Conservation (phyloP, 2,888 invertebrate genomes). For the Ptychoptera albimana region DNA sequence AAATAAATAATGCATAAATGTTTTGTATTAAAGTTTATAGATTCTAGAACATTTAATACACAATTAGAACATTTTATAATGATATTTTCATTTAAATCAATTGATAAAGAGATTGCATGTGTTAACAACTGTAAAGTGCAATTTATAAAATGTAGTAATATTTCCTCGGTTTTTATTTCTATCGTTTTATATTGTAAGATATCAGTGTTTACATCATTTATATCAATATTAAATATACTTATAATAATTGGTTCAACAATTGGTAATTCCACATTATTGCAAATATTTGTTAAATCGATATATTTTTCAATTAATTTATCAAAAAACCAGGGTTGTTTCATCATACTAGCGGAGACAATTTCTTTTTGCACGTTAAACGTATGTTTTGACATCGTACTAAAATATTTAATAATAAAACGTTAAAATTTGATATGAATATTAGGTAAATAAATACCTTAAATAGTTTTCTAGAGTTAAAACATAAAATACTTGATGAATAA, state of each 20-base stretch:
- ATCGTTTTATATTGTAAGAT: conserved; percentile 14
- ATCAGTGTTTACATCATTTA: conserved; percentile 15
- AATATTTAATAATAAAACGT: background rate
- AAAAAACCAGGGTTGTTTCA: conserved; percentile 21
- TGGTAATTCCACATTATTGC: conserved; percentile 7
- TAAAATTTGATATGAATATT: background rate
- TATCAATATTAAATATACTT: conserved; percentile 13
- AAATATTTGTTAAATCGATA: conserved; percentile 7
- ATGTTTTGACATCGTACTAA: background rate
- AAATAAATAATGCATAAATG: conserved; percentile 18
- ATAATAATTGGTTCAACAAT: background rate
- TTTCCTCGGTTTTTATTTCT: conserved; percentile 1
- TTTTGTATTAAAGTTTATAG: conserved; percentile 18
- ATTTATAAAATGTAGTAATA: conserved; percentile 11
- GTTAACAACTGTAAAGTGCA: conserved; percentile 16
- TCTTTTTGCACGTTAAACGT: conserved; percentile 18
- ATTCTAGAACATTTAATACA: conserved; percentile 17
- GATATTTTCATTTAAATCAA: conserved; percentile 14
- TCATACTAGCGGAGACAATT: conserved; percentile 20
- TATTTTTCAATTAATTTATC: conserved; percentile 17
- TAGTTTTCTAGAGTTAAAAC: background rate
- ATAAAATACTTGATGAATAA: conserved; percentile 1
- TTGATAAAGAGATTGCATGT: conserved; percentile 17
- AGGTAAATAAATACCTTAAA: background rate
- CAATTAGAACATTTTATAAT: conserved; percentile 16